Evolutionary conservation across 2,797 vertebrate species (phyloP).

Genomic region (Ceryle rudis): DNA sequence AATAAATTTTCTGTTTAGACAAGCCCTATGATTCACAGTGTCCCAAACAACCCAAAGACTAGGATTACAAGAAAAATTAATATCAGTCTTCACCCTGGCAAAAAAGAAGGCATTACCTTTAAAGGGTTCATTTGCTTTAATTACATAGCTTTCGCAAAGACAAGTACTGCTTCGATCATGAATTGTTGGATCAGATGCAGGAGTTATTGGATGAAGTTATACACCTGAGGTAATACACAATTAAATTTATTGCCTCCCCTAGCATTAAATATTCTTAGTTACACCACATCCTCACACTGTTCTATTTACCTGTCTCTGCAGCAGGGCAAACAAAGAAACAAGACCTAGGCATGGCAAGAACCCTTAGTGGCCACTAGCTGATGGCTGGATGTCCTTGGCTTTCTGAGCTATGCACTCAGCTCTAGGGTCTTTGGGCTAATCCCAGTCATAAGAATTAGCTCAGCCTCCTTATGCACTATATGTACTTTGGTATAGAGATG

Average conservation of each 20-base stretch:
- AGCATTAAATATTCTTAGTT: constrained; percentile 37
- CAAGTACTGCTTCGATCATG: background rate
- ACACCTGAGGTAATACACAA: background rate
- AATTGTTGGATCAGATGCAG: constrained; percentile 18
- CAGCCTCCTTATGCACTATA: background rate
- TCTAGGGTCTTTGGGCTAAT: background rate
- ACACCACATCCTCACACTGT: background rate
- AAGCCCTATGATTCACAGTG: background rate
- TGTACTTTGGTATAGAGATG: background rate
- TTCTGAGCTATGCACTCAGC: background rate
- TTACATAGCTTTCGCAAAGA: constrained; percentile 31
- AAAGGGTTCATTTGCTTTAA: constrained; percentile 40
- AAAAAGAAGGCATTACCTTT: background rate
- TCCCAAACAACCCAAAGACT: background rate
- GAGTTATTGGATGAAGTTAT: constrained; percentile 22
- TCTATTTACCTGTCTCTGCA: background rate
- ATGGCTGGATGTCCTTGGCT: background rate
- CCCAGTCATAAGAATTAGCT: background rate
- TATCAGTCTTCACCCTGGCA: background rate
- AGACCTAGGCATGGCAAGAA: background rate
- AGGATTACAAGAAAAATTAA: constrained; percentile 1
- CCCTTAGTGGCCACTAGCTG: background rate
- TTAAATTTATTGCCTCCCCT: background rate
- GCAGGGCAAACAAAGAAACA: background rate
- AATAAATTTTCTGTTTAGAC: constrained; percentile 40